Evolutionary conservation across 2,797 vertebrate genomes (phyloP).

Genomic region (Zonotrichia albicollis): DNA sequence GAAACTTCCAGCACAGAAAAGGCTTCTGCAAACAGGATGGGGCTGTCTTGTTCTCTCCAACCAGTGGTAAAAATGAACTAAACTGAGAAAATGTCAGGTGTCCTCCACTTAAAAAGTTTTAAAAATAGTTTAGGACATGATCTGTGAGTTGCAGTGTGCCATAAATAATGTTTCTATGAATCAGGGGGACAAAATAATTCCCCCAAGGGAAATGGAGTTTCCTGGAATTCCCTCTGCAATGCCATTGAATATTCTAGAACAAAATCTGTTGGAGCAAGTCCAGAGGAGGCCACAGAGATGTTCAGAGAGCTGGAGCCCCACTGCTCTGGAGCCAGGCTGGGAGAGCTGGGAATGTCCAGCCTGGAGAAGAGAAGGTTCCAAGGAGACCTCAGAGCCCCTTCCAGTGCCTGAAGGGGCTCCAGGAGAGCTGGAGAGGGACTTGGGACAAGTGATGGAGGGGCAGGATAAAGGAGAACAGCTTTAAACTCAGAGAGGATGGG

Average conservation of each 20-base stretch:
- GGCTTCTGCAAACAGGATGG: not conserved
- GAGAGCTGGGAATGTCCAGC: accelerated
- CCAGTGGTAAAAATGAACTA: not conserved
- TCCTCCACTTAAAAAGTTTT: not conserved
- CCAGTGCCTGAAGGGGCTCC: not conserved
- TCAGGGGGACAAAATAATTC: not conserved
- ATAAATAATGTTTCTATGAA: not conserved
- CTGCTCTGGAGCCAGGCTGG: not conserved
- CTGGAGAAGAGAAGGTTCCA: not conserved
- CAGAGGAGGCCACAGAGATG: accelerated
- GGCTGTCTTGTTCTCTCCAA: not conserved
- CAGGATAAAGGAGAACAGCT: too few species aligned
- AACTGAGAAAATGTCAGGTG: not conserved
- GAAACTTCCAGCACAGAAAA: not conserved
- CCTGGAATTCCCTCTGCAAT: not conserved
- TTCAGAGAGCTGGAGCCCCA: not conserved
- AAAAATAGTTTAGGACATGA: not conserved
- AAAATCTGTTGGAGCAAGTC: not conserved
- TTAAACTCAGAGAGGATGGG: too few species aligned
- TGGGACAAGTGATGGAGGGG: too few species aligned
- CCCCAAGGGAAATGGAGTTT: not conserved
- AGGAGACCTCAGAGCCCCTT: accelerated
- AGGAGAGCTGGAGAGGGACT: not conserved
- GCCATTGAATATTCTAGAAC: accelerated
- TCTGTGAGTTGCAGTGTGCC: not conserved